Percentiles rank a stretch among this genome's conserved stretches.
These are phyloP conservation scores for Zaprionus lachaisei DNA, from an alignment of 1,140 invertebrate species.

Conservation along the genomic window DNA sequence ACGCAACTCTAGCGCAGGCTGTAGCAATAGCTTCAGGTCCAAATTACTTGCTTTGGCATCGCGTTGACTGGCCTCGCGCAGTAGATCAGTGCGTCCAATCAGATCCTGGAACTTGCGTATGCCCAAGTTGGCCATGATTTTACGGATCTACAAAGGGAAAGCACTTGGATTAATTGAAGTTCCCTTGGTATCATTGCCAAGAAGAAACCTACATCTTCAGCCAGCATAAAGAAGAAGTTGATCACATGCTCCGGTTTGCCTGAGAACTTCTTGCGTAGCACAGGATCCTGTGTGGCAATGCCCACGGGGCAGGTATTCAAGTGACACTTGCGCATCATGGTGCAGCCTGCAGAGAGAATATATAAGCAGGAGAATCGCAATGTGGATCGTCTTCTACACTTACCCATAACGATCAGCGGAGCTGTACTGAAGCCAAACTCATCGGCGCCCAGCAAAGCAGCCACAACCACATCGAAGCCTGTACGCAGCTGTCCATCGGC, in stretches of 20 bases:
- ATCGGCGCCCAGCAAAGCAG: constrained; percentile 97
- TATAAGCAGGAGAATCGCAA: neutral
- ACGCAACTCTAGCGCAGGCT: constrained; percentile 94
- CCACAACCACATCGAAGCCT: constrained; percentile 98
- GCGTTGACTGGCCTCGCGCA: constrained; percentile 88
- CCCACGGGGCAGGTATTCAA: constrained; percentile 99
- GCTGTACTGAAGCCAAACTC: constrained; percentile 99
- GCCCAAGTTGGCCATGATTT: constrained; percentile 95
- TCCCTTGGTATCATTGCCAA: neutral
- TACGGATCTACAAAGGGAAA: constrained; percentile 87
- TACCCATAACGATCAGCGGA: constrained; percentile 96
- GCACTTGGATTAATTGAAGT: neutral
- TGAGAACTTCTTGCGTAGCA: constrained; percentile 97
- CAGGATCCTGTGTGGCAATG: constrained; percentile 98
- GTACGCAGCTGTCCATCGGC: constrained; percentile 97
- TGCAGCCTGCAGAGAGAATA: constrained; percentile 89
- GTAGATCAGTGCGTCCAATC: constrained; percentile 96
- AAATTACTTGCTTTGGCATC: constrained; percentile 93
- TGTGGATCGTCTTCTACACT: constrained; percentile 14
- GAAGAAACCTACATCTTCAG: constrained; percentile 92
- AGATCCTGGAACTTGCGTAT: constrained; percentile 96
- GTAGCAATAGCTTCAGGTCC: constrained; percentile 93
- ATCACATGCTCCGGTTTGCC: constrained; percentile 99
- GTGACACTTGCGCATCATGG: constrained; percentile 99
- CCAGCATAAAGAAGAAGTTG: constrained; percentile 98